Evolutionary conservation across 2,888 invertebrate genomes (phyloP).

Genomic region (Norana najaformis): DNA sequence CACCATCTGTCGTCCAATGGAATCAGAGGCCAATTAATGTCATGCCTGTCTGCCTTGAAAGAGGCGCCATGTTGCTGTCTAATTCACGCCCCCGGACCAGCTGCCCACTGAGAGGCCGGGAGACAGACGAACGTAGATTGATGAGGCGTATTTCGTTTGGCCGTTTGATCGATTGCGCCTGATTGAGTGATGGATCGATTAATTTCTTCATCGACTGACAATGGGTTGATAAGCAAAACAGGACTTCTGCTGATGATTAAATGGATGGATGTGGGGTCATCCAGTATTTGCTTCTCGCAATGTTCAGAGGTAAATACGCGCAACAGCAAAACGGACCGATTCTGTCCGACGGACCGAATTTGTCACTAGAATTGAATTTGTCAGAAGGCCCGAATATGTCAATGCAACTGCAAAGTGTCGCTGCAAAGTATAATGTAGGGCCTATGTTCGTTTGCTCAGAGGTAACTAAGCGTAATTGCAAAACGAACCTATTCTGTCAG

Average conservation of each 20-base stretch:
- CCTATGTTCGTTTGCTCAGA: too few species aligned
- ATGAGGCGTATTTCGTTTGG: not conserved
- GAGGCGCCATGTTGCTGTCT: constrained; percentile 6
- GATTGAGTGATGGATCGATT: not conserved
- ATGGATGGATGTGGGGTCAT: not conserved
- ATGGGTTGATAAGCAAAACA: not conserved
- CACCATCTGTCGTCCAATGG: not conserved
- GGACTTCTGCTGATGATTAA: not conserved
- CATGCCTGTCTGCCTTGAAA: not conserved
- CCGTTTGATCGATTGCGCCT: not conserved
- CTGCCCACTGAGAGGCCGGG: not conserved
- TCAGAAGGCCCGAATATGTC: too few species aligned
- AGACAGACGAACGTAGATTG: not conserved
- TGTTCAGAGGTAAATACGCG: too few species aligned
- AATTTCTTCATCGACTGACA: not conserved
- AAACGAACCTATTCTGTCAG: too few species aligned
- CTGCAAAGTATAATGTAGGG: too few species aligned
- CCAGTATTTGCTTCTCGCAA: not conserved
- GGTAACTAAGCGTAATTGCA: too few species aligned
- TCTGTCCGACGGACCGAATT: too few species aligned
- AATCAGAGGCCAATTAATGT: not conserved
- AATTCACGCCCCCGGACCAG: not conserved
- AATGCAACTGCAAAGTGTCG: too few species aligned
- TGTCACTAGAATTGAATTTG: too few species aligned
- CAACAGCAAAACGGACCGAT: too few species aligned